Base-by-base conservation (phyloP, 1,140 invertebrate genomes). In the Drepana arcuata region DNA sequence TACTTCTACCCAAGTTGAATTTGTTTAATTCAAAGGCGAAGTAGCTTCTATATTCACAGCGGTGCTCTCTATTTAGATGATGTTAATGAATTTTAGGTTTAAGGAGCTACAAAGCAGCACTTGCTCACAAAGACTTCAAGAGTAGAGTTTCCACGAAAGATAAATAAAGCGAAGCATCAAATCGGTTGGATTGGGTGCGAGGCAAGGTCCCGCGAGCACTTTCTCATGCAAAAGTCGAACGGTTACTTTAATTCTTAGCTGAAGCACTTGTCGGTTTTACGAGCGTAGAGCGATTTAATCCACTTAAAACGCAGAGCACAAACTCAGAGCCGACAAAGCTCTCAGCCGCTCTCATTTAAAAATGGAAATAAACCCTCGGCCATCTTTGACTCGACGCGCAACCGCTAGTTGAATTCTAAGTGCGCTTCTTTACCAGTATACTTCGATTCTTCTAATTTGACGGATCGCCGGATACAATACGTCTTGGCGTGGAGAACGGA, bases 231-330 rank as follows among this genome's bases (percentile, higher is more conserved):
- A 82, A 82, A 82, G 74, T 80, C 75, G 73, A 80, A 82, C 65
- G 55, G 73, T 82, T 72, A 79, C 73, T 82, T 80, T 74, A 82
- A 80, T 82, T 82, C 78, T 78, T 75, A 68, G 78, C 73, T 70
- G 41, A 61, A 77, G 73, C 73, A 82, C 74, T 82, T 82, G 78
- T 82, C 74, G 73, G 74, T 82, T 82, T 79, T 82, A 79, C 73
- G 74, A 79, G 73, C 73, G 72, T 74, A 59, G 71, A 78, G 78
- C 74, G 74, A 82, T 82, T 82, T 79, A 82, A 82, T 79, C 78
- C 78, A 82, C 74, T 82, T 82, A 78, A 79, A 82, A 82, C 78
- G 69, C 78, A 68, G 70, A 78, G 78, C 78, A 82, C 78, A 82
- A 74, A 71, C 74, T 74, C 67, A 34, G 50, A 66, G 64, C 78